These are phyloP conservation scores for Molossus alvarezi DNA, from an alignment of 2,797 vertebrate species.

Conservation along the genomic window DNA sequence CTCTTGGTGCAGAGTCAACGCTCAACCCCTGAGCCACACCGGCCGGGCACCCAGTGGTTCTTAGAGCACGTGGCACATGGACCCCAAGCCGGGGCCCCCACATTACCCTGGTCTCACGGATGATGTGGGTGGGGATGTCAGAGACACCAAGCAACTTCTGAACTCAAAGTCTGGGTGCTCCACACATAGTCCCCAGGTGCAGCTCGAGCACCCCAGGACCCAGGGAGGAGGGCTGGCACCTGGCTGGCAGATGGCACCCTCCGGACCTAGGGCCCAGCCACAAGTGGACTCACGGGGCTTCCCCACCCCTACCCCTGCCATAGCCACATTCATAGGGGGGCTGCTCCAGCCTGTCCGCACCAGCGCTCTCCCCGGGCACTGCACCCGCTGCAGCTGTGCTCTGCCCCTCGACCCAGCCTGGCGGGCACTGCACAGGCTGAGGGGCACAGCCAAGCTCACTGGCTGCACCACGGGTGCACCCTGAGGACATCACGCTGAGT, in stretches of 20 bases:
- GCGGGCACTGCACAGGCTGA: background rate
- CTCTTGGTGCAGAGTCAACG: too few relatives aligned
- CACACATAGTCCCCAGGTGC: accelerated
- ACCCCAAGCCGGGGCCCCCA: background rate
- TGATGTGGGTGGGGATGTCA: background rate
- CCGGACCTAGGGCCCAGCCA: background rate
- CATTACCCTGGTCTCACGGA: background rate
- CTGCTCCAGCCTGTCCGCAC: too few relatives aligned
- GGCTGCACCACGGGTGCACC: accelerated
- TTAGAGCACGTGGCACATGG: accelerated
- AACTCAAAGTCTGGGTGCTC: background rate
- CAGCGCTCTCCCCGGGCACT: background rate
- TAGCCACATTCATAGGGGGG: background rate
- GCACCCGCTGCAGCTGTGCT: background rate
- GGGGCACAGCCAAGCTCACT: background rate
- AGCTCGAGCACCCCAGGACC: background rate
- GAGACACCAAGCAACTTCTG: background rate
- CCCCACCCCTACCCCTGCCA: background rate
- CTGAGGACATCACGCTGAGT: accelerated
- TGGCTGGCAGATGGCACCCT: background rate
- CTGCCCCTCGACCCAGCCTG: background rate
- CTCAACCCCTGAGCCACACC: too few relatives aligned
- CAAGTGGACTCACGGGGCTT: too few relatives aligned
- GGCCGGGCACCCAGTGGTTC: too few relatives aligned
- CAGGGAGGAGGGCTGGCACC: background rate